Evolutionary conservation across 2,888 invertebrate genomes (phyloP).

Genomic region (Drosophila subquinaria): DNA sequence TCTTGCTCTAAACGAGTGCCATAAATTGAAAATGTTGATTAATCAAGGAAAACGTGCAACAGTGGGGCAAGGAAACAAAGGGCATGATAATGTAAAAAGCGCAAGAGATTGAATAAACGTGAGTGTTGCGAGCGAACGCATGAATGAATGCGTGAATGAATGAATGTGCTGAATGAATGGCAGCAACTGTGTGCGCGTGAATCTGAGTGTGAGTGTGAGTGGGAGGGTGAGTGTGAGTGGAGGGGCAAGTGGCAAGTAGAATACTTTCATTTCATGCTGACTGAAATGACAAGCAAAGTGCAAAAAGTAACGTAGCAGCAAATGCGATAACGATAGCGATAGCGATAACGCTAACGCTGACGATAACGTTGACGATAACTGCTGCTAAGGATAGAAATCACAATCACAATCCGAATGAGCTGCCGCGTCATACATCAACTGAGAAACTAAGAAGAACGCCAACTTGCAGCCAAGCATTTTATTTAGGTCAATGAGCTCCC

Average conservation of each 20-base stretch:
- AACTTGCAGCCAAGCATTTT: slow-evolving; percentile 64
- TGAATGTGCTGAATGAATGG: slow-evolving; percentile 13
- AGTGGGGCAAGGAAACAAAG: not conserved
- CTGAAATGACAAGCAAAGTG: slow-evolving; percentile 60
- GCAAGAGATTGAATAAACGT: slow-evolving; percentile 35
- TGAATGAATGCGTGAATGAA: slow-evolving; percentile 34
- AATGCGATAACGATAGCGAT: slow-evolving; percentile 67
- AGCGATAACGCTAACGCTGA: slow-evolving; percentile 54
- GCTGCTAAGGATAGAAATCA: slow-evolving; percentile 6
- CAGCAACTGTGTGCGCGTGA: slow-evolving; percentile 11
- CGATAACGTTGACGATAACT: slow-evolving; percentile 44
- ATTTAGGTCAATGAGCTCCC: slow-evolving; percentile 75
- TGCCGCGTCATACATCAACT: slow-evolving; percentile 27
- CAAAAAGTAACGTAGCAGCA: slow-evolving; percentile 61
- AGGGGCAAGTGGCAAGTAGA: slow-evolving; percentile 6
- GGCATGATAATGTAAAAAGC: slow-evolving; percentile 40
- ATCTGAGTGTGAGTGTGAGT: not conserved
- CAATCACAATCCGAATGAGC: slow-evolving; percentile 21
- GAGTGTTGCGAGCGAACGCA: slow-evolving; percentile 48
- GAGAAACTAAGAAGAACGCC: slow-evolving; percentile 31
- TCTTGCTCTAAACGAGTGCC: slow-evolving; percentile 49
- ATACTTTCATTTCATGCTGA: slow-evolving; percentile 62
- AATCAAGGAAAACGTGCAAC: slow-evolving; percentile 68
- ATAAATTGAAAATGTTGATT: slow-evolving; percentile 81
- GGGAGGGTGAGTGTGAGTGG: slow-evolving; percentile 3